Conservation (phyloP, 2,113 vertebrate species). For the western clawed frog (Xenopus tropicalis) region DNA sequence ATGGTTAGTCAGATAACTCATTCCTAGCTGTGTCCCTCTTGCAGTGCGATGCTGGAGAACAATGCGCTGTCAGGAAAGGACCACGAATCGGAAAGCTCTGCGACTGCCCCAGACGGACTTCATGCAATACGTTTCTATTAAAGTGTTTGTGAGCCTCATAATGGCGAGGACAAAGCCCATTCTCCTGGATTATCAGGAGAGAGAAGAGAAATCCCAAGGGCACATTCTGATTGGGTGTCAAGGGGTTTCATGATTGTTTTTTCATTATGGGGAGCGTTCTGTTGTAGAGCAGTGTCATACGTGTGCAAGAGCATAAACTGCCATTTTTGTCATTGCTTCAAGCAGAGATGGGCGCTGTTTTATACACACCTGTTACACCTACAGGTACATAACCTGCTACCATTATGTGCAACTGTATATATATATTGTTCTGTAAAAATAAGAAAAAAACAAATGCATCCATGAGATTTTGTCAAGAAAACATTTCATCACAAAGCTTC, state of each 20-base stretch:
- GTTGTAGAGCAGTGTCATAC: background rate
- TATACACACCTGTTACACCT: background rate
- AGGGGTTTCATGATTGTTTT: background rate
- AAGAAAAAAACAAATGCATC: background rate
- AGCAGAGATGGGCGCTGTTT: background rate
- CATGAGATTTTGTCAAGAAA: no score
- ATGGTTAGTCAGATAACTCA: background rate
- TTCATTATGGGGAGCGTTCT: background rate
- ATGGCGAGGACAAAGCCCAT: slow-evolving; percentile 12
- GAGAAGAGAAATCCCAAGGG: background rate
- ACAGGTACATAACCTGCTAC: background rate
- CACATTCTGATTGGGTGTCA: background rate
- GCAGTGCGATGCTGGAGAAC: slow-evolving; percentile 75
- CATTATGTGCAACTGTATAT: background rate
- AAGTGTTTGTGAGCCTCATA: slow-evolving; percentile 67
- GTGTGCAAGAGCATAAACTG: background rate
- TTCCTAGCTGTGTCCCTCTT: slow-evolving; percentile 11
- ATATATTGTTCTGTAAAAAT: background rate
- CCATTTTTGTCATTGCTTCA: background rate
- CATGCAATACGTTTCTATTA: slow-evolving; percentile 76
- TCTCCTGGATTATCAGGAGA: background rate
- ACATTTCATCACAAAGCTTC: background rate
- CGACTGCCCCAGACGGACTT: slow-evolving; percentile 73
- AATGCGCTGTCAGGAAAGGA: slow-evolving; percentile 74
- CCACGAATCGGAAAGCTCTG: slow-evolving; percentile 76